Percentiles rank a stretch among this genome's conserved stretches.
phyloP scores from a whole-genome alignment of 2,797 vertebrate genomes.

The Allochrocebus solatus region DNA sequence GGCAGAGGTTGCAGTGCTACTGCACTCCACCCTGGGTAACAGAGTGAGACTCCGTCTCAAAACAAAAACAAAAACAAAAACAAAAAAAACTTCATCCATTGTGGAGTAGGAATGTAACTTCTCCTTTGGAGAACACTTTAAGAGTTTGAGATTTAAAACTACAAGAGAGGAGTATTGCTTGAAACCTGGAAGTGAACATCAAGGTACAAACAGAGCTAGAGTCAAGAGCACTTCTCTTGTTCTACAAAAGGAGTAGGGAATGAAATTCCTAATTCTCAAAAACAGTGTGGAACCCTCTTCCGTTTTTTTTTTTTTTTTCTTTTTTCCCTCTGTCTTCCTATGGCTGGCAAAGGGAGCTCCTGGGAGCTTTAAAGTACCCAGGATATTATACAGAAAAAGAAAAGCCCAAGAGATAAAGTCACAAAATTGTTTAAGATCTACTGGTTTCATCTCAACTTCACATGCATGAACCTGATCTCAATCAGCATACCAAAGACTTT shows the following conservation, averaged over 20 bases:
- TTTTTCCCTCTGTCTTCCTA: not conserved
- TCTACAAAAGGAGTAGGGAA: not conserved
- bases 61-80: no score
- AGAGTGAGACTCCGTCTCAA: no score
- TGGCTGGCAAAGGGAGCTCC: not conserved
- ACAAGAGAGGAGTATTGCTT: not conserved
- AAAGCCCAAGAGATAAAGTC: not conserved
- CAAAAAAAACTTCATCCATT: not conserved
- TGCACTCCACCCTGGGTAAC: no score
- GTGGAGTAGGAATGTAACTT: not conserved
- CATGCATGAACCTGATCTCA: not conserved
- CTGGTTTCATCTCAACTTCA: not conserved
- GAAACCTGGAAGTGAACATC: no score
- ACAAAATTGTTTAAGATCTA: not conserved
- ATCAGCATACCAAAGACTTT: not conserved
- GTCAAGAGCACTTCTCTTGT: not conserved
- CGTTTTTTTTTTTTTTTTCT: not conserved
- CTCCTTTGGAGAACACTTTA: not conserved
- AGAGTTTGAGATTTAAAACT: slow-evolving; percentile 43
- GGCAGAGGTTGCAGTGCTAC: no score
- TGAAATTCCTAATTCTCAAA: not conserved
- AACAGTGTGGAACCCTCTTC: not conserved
- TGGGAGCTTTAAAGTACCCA: not conserved
- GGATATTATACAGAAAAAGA: not conserved
- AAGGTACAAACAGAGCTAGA: not conserved